A percentile compares a stretch with the other conserved stretches of the same genome.
Conservation (phyloP, 2,797 vertebrate species). For the Mionectes olivaceus region DNA sequence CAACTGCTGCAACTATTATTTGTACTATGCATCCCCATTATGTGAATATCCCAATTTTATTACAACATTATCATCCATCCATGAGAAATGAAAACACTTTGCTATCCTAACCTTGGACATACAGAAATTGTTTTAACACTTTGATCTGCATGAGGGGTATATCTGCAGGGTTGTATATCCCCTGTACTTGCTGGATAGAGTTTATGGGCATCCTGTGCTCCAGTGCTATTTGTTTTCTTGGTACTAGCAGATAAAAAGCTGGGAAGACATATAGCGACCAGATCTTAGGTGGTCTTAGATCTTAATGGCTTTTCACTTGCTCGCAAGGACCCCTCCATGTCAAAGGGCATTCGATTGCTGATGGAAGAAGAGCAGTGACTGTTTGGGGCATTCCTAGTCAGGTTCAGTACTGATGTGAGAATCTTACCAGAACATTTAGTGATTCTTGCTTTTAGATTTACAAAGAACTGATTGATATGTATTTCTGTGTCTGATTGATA, state of each 20-base stretch:
- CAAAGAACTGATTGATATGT: not conserved
- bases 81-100: not conserved
- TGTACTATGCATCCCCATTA: not conserved
- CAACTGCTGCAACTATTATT: not conserved
- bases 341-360: not conserved
- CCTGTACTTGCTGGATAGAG: not conserved
- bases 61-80: not conserved
- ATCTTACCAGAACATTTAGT: not conserved
- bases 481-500: not conserved
- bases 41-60: not conserved
- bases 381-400: not conserved
- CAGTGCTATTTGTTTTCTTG: not conserved
- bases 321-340: not conserved
- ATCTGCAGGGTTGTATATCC: not conserved
- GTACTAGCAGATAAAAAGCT: not conserved
- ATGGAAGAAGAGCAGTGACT: not conserved
- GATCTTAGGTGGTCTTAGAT: not conserved
- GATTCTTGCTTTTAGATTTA: not conserved
- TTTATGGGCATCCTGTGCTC: not conserved
- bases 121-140: not conserved
- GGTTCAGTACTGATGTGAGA: not conserved
- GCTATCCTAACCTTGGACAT: not conserved
- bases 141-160: not conserved
- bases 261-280: not conserved
- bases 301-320: not conserved